Evolutionary conservation across 2,113 vertebrate species (phyloP).

Genomic region (Forbesichthys papilliferus): DNA sequence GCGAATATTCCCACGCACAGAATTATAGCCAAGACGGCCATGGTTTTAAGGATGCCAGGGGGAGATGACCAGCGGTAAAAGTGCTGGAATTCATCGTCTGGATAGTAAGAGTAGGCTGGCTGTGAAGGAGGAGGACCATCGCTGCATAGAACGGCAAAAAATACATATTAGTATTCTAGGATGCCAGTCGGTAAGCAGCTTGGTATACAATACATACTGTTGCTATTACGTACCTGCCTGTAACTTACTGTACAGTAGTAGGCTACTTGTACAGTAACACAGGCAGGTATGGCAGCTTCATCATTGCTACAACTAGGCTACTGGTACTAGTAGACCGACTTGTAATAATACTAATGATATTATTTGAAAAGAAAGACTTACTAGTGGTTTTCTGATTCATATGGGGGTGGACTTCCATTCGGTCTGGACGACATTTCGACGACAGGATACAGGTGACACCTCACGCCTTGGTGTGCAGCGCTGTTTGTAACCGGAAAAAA

Average conservation of each 20-base stretch:
- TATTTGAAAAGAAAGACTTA: slow-evolving; percentile 67
- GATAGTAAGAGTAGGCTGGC: slow-evolving; percentile 87
- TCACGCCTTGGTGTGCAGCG: not conserved
- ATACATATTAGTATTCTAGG: too few relatives aligned
- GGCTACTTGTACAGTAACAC: too few relatives aligned
- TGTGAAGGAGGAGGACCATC: slow-evolving; percentile 59
- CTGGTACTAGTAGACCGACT: too few relatives aligned
- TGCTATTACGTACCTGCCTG: too few relatives aligned
- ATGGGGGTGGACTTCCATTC: slow-evolving; percentile 89
- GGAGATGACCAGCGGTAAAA: slow-evolving; percentile 90
- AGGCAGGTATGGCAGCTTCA: too few relatives aligned
- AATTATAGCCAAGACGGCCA: slow-evolving; percentile 78
- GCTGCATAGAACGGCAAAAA: slow-evolving; percentile 49
- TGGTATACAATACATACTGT: too few relatives aligned
- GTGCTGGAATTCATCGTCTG: slow-evolving; percentile 87
- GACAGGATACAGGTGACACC: not conserved
- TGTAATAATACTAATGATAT: too few relatives aligned
- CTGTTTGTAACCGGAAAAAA: not conserved
- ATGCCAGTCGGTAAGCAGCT: too few relatives aligned
- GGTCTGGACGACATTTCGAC: slow-evolving; percentile 79
- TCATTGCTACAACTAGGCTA: too few relatives aligned
- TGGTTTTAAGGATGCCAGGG: slow-evolving; percentile 87
- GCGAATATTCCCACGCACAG: slow-evolving; percentile 86
- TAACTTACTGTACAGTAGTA: too few relatives aligned
- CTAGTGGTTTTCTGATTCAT: slow-evolving; percentile 79